Conservation (phyloP, 2,888 invertebrate species). For the Drosophila fulvimacula region DNA sequence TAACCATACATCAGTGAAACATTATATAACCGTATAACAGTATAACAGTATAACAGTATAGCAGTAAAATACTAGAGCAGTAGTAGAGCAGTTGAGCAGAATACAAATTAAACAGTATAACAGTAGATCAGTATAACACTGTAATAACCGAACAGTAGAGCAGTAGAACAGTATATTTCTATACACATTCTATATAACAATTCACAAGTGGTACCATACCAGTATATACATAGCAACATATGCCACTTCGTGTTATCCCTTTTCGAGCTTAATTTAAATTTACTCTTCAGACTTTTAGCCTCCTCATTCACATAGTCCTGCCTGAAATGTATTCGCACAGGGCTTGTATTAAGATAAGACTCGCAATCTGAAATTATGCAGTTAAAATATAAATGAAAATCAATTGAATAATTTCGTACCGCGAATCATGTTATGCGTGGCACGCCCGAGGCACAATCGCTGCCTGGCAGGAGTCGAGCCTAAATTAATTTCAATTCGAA, state of each 20-base stretch:
- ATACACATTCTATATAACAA: too few species aligned
- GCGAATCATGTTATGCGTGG: conserved; percentile 5
- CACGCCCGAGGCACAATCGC: neutral
- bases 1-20: too few species aligned
- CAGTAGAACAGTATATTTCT: neutral
- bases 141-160: too few species aligned
- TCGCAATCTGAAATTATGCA: conserved; percentile 3
- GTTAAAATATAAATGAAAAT: conserved; percentile 1
- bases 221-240: neutral
- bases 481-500: conserved; percentile 13
- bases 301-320: neutral
- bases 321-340: neutral
- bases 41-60: too few species aligned
- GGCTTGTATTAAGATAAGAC: neutral
- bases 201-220: too few species aligned
- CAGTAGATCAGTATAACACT: neutral
- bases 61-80: too few species aligned
- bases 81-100: neutral
- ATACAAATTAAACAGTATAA: neutral
- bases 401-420: conserved; percentile 4
- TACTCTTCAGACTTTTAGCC: neutral
- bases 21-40: neutral
- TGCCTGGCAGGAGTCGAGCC: conserved; percentile 8
- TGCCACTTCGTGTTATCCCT: neutral
- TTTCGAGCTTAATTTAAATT: neutral